A percentile compares a stretch with the other conserved stretches of the same genome.
Evolutionary conservation across 1,140 invertebrate genomes (phyloP).

Genomic region (Pollicipes pollicipes): DNA sequence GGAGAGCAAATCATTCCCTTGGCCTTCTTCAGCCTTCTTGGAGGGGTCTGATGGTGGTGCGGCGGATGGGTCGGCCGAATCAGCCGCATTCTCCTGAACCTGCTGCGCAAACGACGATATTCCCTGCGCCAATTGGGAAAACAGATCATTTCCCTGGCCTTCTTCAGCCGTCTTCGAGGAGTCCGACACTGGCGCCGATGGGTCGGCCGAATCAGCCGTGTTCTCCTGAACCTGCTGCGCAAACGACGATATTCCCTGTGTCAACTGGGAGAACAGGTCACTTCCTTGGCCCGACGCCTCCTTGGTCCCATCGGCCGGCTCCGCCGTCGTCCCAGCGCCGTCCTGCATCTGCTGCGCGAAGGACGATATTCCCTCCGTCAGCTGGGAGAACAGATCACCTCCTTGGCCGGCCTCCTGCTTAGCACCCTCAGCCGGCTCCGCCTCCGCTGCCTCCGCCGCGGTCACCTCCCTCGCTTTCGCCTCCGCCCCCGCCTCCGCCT

Average conservation of each 20-base stretch:
- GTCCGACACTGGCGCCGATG: not conserved
- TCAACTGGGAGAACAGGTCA: not conserved
- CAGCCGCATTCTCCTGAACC: not conserved
- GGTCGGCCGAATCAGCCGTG: not conserved
- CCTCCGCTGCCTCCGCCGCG: not conserved
- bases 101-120: not conserved
- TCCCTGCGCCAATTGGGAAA: not conserved
- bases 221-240: not conserved
- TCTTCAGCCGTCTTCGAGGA: not conserved
- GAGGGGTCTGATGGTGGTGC: not conserved
- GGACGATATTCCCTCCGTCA: no score
- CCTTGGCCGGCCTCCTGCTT: not conserved
- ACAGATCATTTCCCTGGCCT: not conserved
- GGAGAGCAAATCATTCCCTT: not conserved
- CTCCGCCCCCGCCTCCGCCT: not conserved
- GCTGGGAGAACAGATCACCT: no score
- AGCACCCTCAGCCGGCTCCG: not conserved
- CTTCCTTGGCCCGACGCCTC: no score
- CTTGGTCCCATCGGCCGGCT: not conserved
- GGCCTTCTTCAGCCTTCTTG: not conserved
- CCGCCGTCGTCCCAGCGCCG: no score
- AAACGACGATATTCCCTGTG: not conserved
- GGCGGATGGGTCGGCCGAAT: not conserved
- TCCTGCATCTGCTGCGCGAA: no score
- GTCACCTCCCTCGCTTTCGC: not conserved